These are phyloP conservation scores for Eupithecia insigniata DNA, from an alignment of 2,888 invertebrate species.

Conservation along the genomic window DNA sequence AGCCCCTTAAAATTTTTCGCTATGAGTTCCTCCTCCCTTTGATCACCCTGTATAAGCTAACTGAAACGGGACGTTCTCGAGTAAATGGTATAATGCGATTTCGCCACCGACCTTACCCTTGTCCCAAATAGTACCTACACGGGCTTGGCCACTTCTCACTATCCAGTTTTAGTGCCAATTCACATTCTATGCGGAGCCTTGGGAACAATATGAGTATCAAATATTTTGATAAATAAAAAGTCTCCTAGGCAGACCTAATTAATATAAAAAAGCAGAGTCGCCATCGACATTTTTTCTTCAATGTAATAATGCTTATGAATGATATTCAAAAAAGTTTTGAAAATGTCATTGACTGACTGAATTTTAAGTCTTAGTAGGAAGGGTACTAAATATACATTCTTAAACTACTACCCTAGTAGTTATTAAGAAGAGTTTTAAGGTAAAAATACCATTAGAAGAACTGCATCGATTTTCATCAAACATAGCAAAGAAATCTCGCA, in stretches of 20 bases:
- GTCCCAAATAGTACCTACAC: slow-evolving; percentile 43
- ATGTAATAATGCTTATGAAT: too few species aligned
- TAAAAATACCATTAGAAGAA: not conserved
- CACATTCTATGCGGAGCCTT: slow-evolving; percentile 19
- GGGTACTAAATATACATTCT: too few species aligned
- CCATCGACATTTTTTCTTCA: not conserved
- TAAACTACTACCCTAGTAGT: too few species aligned
- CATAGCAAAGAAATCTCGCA: not conserved
- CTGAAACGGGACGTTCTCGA: slow-evolving; percentile 25
- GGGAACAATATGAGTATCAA: not conserved
- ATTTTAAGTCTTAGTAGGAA: too few species aligned
- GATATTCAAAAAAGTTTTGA: not conserved
- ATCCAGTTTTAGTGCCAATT: slow-evolving; percentile 41
- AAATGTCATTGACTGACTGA: too few species aligned
- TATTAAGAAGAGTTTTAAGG: too few species aligned
- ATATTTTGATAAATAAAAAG: not conserved
- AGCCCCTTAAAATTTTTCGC: not conserved
- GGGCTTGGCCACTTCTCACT: slow-evolving; percentile 48
- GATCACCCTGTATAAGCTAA: slow-evolving; percentile 15
- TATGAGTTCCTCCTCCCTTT: not conserved
- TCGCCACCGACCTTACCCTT: slow-evolving; percentile 52
- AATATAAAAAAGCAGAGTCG: not conserved
- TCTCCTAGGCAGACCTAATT: not conserved
- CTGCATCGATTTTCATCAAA: not conserved
- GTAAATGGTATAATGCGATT: slow-evolving; percentile 54